Percentiles rank a stretch among this genome's conserved stretches.
These are phyloP conservation scores for Eonycteris spelaea DNA, from an alignment of 2,113 vertebrate genomes.

Conservation along the genomic window DNA sequence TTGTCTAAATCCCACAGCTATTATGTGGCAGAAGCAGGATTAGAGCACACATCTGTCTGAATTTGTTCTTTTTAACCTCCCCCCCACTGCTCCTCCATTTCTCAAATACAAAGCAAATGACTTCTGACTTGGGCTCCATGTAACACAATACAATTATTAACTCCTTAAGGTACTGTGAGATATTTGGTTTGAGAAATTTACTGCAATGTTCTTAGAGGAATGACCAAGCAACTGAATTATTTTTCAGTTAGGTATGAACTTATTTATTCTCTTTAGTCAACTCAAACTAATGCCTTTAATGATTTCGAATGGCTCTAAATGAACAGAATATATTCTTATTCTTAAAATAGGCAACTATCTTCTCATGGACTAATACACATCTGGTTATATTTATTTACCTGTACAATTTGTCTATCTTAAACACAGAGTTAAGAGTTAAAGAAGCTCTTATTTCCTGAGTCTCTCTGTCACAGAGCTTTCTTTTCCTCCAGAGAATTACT, in stretches of 20 bases:
- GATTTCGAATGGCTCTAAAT: neutral
- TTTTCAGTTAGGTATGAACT: neutral
- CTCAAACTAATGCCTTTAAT: slow-evolving; percentile 1
- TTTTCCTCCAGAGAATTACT: neutral
- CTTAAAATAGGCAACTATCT: slow-evolving; percentile 13
- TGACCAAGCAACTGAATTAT: neutral
- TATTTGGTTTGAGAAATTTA: neutral
- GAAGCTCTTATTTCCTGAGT: slow-evolving; percentile 20
- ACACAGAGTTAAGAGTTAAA: slow-evolving; percentile 12
- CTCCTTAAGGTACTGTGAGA: neutral
- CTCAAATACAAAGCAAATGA: neutral
- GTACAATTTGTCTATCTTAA: slow-evolving; percentile 1
- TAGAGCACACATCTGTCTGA: neutral
- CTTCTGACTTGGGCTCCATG: neutral
- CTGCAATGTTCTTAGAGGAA: neutral
- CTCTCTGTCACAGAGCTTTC: neutral
- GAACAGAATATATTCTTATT: slow-evolving; percentile 24
- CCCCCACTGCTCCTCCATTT: neutral
- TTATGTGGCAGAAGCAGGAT: neutral
- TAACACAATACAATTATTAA: neutral
- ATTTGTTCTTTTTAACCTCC: neutral
- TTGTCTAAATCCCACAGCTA: neutral
- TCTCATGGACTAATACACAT: neutral
- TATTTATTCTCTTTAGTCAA: slow-evolving; percentile 1
- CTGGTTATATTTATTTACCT: slow-evolving; percentile 25